Percentiles rank a stretch among this genome's conserved stretches.
Evolutionary conservation across 1,140 invertebrate species (phyloP).

Genomic region (Phortica variegata): DNA sequence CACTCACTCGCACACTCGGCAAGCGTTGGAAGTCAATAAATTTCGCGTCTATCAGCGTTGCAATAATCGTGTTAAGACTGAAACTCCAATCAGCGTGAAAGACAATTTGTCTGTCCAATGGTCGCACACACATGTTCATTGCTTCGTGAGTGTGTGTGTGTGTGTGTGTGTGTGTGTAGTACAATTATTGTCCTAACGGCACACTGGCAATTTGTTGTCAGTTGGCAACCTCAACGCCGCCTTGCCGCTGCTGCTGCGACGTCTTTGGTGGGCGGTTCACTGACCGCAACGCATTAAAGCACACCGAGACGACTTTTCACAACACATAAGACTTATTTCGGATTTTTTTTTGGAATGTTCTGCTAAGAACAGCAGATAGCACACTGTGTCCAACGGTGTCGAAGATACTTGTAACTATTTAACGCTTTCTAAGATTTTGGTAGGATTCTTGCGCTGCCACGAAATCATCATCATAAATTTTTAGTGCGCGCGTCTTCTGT

Average conservation of each 20-base stretch:
- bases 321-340: slow-evolving; percentile 2
- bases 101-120: no score
- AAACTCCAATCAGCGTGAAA: neutral
- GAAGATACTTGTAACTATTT: neutral
- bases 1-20: slow-evolving; percentile 1
- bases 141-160: neutral
- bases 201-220: slow-evolving; percentile 51
- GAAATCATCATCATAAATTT: slow-evolving; percentile 54
- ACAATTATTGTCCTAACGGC: slow-evolving; percentile 53
- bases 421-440: slow-evolving; percentile 19
- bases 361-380: no score
- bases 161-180: slow-evolving; percentile 32
- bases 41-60: slow-evolving; percentile 35
- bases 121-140: neutral
- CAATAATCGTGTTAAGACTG: slow-evolving; percentile 25
- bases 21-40: slow-evolving; percentile 48
- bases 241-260: no score
- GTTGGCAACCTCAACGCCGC: no score
- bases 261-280: slow-evolving; percentile 50
- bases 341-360: slow-evolving; percentile 24
- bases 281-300: no score
- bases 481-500: slow-evolving; percentile 28
- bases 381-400: slow-evolving; percentile 10
- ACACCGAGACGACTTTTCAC: slow-evolving; percentile 8
- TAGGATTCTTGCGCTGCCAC: slow-evolving; percentile 12